Base-by-base conservation (phyloP, 2,888 invertebrate genomes). In the Nomada ferruginata region DNA sequence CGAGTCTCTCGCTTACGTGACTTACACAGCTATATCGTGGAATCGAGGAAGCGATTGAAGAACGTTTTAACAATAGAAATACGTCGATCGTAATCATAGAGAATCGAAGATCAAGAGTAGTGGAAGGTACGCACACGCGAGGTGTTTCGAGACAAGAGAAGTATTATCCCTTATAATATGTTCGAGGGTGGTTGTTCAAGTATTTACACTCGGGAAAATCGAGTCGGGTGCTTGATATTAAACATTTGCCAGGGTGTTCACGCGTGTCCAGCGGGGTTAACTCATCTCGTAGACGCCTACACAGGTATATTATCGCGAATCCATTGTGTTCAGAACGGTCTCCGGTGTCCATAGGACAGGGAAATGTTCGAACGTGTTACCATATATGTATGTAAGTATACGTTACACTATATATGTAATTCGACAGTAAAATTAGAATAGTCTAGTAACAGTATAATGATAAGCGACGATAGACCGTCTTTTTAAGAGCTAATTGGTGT, bases 401-500 rank as follows among this genome's bases (percentile, higher is more conserved):
- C 50, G 29, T 55, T 65, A 66, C 11, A 70, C 52, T 47, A 77
- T 75, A 65, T 13, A 36, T 7, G 36, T 52, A 83, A 66, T 75
- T 65, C 79, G 74, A 87, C 74, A 79, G 66, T 83, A 76, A 77
- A 85, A 84, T 87, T 84, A 72, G 72, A 83, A 50, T 78, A 84
- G 72, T 83, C 75, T 85, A 84, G 83, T 76, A 86, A 85, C 68
- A 85, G 82, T 85, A 87, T 70, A 85, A 89, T 85, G 89, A 84
- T 87, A 88, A 86, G 84, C 50, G 88, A 91, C 90, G 92, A 92
- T 92, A 93, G 92, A 92, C 90, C 92, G 93, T 89, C 82, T 79
- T 91, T 93, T 91, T 93, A 93, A 93, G 90, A 92, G 84, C 92
- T 93, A 93, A 93, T 93, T 93, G 93, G 93, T 93, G 93, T 93